phyloP scores from a whole-genome alignment of 2,888 invertebrate species.

The Diadromus collaris region DNA sequence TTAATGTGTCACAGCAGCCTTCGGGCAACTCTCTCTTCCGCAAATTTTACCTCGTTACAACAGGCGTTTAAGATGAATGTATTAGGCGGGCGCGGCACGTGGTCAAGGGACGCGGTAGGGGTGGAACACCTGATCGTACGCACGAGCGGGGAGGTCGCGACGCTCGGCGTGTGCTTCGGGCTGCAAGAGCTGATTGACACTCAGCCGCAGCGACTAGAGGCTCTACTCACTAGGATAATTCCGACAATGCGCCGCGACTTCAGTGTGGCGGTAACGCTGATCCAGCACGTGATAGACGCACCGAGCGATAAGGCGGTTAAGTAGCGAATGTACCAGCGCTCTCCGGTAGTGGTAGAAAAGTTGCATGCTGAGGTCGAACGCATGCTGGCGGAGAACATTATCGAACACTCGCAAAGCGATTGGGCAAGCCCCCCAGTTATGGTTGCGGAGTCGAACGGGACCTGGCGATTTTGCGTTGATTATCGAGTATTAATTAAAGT shows the following conservation, averaged over 20 bases:
- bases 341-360: constrained; percentile 30
- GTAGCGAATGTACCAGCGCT: constrained; percentile 45
- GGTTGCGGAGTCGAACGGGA: neutral
- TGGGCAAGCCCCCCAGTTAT: constrained; percentile 47
- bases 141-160: neutral
- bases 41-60: too few species aligned
- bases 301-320: neutral
- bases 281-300: constrained; percentile 23
- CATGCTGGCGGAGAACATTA: constrained; percentile 43
- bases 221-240: neutral
- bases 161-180: neutral
- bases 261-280: neutral
- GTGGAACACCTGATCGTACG: neutral
- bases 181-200: neutral
- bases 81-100: neutral
- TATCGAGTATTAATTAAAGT: neutral
- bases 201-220: neutral
- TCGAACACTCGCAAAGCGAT: constrained; percentile 56
- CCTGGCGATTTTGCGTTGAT: neutral
- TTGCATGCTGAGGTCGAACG: constrained; percentile 45
- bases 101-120: neutral
- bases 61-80: neutral
- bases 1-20: too few species aligned
- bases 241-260: neutral
- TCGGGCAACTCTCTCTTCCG: too few species aligned